These are phyloP conservation scores for Morone saxatilis DNA, from an alignment of 2,113 vertebrate species.

Conservation along the genomic window DNA sequence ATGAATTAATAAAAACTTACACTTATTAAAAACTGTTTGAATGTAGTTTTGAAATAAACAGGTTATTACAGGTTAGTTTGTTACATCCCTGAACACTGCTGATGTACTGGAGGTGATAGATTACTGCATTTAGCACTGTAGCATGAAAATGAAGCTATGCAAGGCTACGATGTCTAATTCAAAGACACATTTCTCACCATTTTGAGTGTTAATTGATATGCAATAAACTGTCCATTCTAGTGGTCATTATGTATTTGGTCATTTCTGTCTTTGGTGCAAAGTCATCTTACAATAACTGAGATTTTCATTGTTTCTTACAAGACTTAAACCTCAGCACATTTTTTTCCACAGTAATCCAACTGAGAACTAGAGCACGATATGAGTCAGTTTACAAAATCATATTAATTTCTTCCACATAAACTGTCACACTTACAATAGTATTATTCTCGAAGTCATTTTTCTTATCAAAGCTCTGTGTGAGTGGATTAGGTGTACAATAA, in stretches of 20 bases:
- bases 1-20: background rate
- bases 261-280: background rate
- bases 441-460: constrained; percentile 67
- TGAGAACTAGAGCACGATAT: constrained; percentile 21
- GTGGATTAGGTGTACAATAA: constrained; percentile 65
- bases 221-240: background rate
- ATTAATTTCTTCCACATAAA: constrained; percentile 63
- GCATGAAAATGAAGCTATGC: background rate
- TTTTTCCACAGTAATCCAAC: constrained; percentile 26
- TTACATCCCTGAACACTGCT: background rate
- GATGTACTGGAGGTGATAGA: background rate
- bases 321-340: constrained; percentile 11
- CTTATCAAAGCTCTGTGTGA: constrained; percentile 68
- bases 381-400: constrained; percentile 68
- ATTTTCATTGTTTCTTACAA: background rate
- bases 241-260: background rate
- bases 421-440: constrained; percentile 48
- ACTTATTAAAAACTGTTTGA: background rate
- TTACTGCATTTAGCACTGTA: background rate
- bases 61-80: background rate
- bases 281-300: background rate
- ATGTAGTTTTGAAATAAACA: background rate
- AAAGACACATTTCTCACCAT: background rate
- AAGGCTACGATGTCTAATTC: background rate
- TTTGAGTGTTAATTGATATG: background rate